Evolutionary conservation across 30 jellyfish, hydroid and myxozoan genomes (phyloP), one percentile per base, ranked within the genome.

Genomic region (Nemopilema nomurai): DNA sequence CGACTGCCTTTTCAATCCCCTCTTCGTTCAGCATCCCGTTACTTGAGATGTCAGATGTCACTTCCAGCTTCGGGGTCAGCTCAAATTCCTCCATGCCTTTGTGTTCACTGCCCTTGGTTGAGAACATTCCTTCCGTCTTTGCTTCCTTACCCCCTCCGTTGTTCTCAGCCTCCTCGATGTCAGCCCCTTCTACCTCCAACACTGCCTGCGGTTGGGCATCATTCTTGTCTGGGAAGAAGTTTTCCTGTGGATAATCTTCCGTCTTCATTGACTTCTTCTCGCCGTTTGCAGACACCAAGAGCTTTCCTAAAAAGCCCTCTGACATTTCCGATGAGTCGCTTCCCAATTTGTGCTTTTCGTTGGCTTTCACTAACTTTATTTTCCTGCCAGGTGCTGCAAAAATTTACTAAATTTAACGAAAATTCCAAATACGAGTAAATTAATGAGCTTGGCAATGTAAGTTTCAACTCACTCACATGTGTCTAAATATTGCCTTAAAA

Each of bases 1-100:
- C 93, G 6, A 84, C 93, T 4, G 93, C 93, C 28, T 78, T 76
- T 67, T 86, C 89, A 31, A 76, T 86, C 29, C 95, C 95, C 1
- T 89, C 95, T 26, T 77, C 89, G 67, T 86, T 78, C n/a, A 76
- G 86, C 49, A 86, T 22, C 51, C 95, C 93, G 28, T 75, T 65
- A 62, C 68, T 84, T 13, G 83, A 16, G 8, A 73, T 51, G 32
- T 73, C 87, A 18, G 93, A 52, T 18, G 84, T 51, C 21, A 82
- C 84, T 52, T 84, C 93, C 31, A 84, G 71, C 30, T 78, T 78
- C 3, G 93, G 93, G 76, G 62, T 74, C 66, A 84, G 71, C 50
- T 84, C 93, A 51, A 84, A 71, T 32, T 84, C 93, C 7, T 84
- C 83, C 28, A 64, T 3, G 70, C 51, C 67, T 13, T 22, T 67